Percentiles rank a stretch among this genome's conserved stretches.
Evolutionary conservation across 2,888 invertebrate species (phyloP).

Genomic region (Melanargia galathea): DNA sequence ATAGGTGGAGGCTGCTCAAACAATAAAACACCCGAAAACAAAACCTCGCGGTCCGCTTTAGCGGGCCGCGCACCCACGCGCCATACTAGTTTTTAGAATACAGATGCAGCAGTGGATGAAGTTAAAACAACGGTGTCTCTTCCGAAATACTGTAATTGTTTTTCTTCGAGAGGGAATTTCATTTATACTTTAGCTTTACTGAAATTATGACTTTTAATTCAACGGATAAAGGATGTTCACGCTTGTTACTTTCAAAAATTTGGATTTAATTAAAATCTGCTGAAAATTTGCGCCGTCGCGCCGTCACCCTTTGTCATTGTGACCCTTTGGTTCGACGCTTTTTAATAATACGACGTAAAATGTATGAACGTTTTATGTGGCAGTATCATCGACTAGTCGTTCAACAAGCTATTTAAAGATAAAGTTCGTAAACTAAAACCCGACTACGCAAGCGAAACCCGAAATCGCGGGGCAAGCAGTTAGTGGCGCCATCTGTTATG

Average conservation of each 20-base stretch:
- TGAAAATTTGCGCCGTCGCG: slow-evolving; percentile 66
- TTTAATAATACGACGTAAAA: slow-evolving; percentile 57
- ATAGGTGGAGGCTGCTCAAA: too few species aligned
- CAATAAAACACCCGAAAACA: too few species aligned
- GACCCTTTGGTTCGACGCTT: slow-evolving; percentile 57
- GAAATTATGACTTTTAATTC: slow-evolving; percentile 19
- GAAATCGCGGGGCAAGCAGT: too few species aligned
- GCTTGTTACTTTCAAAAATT: slow-evolving; percentile 65
- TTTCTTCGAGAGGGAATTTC: neutral
- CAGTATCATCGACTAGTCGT: too few species aligned
- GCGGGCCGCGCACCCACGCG: too few species aligned
- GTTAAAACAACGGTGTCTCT: neutral
- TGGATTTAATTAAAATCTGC: slow-evolving; percentile 74
- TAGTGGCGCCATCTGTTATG: too few species aligned
- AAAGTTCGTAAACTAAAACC: too few species aligned
- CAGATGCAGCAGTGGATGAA: neutral
- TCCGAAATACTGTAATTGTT: slow-evolving; percentile 1
- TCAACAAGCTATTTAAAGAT: too few species aligned
- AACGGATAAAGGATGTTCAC: slow-evolving; percentile 54
- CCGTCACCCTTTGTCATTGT: slow-evolving; percentile 65
- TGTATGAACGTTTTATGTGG: slow-evolving; percentile 24
- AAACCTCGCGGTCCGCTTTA: too few species aligned
- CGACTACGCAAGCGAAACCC: too few species aligned
- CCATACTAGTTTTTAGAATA: neutral
- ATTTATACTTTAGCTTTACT: slow-evolving; percentile 10